A percentile compares a stretch with the other conserved stretches of the same genome.
phyloP scores from a whole-genome alignment of 2,888 invertebrate species.

The Strigamia transsilvanica region DNA sequence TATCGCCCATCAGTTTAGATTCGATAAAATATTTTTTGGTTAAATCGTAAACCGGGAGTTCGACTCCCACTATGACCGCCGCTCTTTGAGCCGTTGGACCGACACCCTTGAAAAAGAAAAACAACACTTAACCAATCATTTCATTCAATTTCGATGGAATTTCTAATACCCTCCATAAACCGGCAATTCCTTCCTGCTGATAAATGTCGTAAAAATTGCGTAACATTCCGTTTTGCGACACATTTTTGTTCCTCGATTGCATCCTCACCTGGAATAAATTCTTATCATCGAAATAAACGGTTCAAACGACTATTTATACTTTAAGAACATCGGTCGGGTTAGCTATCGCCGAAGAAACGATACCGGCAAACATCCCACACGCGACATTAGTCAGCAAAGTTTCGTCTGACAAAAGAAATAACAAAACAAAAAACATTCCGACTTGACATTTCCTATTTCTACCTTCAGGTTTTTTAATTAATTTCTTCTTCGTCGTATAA shows the following conservation, averaged over 20 bases:
- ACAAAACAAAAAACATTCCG: neutral
- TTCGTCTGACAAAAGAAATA: conserved; percentile 62
- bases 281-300: neutral
- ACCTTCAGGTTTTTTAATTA: conserved; percentile 69
- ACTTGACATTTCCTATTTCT: conserved; percentile 59
- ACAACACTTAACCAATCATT: conserved; percentile 2
- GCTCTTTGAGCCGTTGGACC: conserved; percentile 93
- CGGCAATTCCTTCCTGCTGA: conserved; percentile 80
- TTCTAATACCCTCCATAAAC: conserved; percentile 80
- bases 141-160: neutral
- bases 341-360: conserved; percentile 92
- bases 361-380: conserved; percentile 85
- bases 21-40: conserved; percentile 73
- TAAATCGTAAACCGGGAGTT: conserved; percentile 91
- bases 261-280: conserved; percentile 71
- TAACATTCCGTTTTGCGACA: conserved; percentile 68
- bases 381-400: conserved; percentile 69
- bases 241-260: conserved; percentile 74
- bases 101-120: conserved; percentile 78
- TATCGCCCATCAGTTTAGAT: conserved; percentile 76
- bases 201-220: conserved; percentile 86
- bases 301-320: conserved; percentile 67
- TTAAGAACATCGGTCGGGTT: conserved; percentile 96
- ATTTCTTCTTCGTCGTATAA: conserved; percentile 81
- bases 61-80: conserved; percentile 90